Evolutionary conservation across 2,888 invertebrate genomes (phyloP).

Genomic region (Ichneumon xanthorius): DNA sequence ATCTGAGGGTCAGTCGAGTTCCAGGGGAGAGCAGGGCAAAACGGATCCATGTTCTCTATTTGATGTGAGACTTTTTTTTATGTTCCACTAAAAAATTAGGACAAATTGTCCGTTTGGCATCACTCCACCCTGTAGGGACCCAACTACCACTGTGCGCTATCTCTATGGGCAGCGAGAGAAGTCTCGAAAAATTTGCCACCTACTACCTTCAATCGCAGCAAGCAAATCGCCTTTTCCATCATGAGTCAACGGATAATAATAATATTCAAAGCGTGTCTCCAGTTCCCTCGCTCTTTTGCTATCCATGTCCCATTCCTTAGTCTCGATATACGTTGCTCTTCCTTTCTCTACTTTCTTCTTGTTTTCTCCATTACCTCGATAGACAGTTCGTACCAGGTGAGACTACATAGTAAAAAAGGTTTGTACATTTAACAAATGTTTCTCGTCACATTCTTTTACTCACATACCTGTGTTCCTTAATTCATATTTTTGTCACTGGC

Average conservation of each 20-base stretch:
- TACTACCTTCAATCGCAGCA: slow-evolving; percentile 57
- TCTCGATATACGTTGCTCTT: neutral
- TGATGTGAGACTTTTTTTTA: no score
- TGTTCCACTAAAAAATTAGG: no score
- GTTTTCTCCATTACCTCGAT: neutral
- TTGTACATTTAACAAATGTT: no score
- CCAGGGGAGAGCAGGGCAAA: neutral
- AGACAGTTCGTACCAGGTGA: no score
- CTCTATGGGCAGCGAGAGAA: slow-evolving; percentile 40
- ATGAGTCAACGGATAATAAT: slow-evolving; percentile 68
- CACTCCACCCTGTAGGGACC: neutral
- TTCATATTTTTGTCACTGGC: no score
- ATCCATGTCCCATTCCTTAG: neutral
- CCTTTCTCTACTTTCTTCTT: slow-evolving; percentile 1
- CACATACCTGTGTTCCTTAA: no score
- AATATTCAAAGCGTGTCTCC: slow-evolving; percentile 64
- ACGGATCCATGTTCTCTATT: neutral
- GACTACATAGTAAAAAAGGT: no score
- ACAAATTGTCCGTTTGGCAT: no score
- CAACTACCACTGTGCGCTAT: neutral
- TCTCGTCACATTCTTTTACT: no score
- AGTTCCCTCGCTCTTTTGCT: slow-evolving; percentile 41
- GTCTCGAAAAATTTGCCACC: slow-evolving; percentile 58
- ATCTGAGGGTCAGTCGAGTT: slow-evolving; percentile 48
- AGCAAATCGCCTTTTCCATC: slow-evolving; percentile 59